Percentiles rank a stretch among this genome's conserved stretches.
Conservation (phyloP, 2,797 vertebrate species). For the Simalia tracyae region DNA sequence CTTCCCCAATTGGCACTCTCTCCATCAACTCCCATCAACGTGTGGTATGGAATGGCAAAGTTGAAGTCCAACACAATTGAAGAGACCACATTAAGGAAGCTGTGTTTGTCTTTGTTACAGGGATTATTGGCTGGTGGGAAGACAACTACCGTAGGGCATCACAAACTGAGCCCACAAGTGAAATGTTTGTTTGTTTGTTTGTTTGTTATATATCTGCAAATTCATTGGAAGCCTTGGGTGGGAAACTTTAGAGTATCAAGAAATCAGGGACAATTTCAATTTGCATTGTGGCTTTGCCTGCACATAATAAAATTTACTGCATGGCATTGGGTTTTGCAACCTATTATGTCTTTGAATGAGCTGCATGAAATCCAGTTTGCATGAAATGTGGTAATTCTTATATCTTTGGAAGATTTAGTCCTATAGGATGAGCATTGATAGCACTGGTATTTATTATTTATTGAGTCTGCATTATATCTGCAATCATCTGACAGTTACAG, state of each 20-base stretch:
- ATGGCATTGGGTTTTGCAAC: not conserved
- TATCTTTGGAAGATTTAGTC: not conserved
- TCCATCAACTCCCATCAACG: not conserved
- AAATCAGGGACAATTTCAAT: not conserved
- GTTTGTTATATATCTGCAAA: not conserved
- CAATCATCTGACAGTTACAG: not conserved
- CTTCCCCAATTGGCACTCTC: not conserved
- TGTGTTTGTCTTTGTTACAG: not conserved
- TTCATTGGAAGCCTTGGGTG: not conserved
- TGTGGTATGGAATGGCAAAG: not conserved
- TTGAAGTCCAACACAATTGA: not conserved
- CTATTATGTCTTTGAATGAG: not conserved
- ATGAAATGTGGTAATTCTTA: not conserved
- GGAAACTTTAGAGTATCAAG: not conserved
- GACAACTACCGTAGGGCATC: not conserved
- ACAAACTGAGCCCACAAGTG: not conserved
- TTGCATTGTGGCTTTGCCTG: not conserved
- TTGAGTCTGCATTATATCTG: not conserved
- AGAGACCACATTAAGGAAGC: not conserved
- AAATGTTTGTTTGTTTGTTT: not conserved
- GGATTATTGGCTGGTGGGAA: not conserved
- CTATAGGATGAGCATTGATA: not conserved
- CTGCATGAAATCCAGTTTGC: not conserved
- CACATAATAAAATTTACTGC: not conserved
- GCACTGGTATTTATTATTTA: not conserved